Percentiles rank a stretch among this genome's conserved stretches.
These are phyloP conservation scores for Lophochroa leadbeateri DNA, from an alignment of 2,113 vertebrate species.

Conservation along the genomic window DNA sequence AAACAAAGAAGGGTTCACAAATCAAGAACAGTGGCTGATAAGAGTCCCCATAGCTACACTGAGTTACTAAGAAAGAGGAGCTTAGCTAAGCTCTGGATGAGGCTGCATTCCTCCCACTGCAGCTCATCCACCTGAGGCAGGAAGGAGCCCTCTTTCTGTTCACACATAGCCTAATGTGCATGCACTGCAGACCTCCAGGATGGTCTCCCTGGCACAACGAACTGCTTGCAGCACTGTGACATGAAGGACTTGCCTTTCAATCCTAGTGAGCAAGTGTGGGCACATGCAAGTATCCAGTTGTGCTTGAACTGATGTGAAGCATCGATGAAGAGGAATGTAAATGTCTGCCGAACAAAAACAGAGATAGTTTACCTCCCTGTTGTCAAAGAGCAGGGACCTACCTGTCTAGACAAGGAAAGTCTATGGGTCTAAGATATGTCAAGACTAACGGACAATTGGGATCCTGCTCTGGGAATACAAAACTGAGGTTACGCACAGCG, in stretches of 20 bases:
- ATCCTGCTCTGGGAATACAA: not conserved
- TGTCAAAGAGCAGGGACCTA: not conserved
- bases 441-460: not conserved
- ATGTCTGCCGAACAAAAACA: not conserved
- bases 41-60: not conserved
- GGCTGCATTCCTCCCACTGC: not conserved
- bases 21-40: slow-evolving; percentile 21
- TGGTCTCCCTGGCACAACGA: not conserved
- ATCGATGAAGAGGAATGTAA: not conserved
- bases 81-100: not conserved
- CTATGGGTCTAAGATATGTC: not conserved
- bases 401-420: not conserved
- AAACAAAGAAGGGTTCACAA: not conserved
- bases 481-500: not conserved
- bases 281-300: not conserved
- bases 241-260: not conserved
- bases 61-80: not conserved
- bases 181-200: not conserved
- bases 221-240: not conserved
- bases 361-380: not conserved
- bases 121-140: not conserved
- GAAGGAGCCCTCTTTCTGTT: not conserved
- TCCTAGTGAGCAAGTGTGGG: not conserved
- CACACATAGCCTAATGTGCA: not conserved
- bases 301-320: not conserved